A percentile compares a stretch with the other conserved stretches of the same genome.
Evolutionary conservation across 2,797 vertebrate genomes (phyloP).

Genomic region (Myotis daubentonii): DNA sequence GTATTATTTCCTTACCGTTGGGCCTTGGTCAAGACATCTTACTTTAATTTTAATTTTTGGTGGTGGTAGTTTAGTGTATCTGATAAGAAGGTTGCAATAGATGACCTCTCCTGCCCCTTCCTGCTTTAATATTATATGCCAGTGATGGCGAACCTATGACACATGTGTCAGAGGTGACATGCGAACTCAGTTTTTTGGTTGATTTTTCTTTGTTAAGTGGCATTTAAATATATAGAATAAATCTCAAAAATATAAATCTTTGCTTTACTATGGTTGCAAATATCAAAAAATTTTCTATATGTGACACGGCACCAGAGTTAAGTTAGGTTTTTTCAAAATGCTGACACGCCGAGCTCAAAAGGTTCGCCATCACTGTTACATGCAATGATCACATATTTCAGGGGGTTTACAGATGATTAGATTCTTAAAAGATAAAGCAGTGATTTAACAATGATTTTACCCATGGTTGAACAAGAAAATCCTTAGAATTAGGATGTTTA

Average conservation of each 20-base stretch:
- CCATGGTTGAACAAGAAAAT: background rate
- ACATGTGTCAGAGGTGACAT: no score
- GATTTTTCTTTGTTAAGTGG: no score
- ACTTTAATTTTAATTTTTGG: background rate
- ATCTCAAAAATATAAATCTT: no score
- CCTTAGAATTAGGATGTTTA: constrained; percentile 17
- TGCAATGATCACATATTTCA: background rate
- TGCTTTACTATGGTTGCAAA: no score
- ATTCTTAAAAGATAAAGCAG: background rate
- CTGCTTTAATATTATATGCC: background rate
- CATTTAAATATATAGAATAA: no score
- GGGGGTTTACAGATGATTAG: background rate
- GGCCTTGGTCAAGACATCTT: background rate
- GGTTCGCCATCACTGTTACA: background rate
- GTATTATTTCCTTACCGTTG: background rate
- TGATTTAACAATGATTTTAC: background rate
- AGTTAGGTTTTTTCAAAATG: no score
- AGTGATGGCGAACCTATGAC: no score
- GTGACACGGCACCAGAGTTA: no score
- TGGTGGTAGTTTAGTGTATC: background rate
- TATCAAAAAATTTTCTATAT: no score
- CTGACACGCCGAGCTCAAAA: no score
- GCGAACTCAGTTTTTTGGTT: no score
- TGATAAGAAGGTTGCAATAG: background rate
- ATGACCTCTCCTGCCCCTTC: background rate